Evolutionary conservation across 2,797 vertebrate genomes (phyloP).

Genomic region (Myiotriccus ornatus): DNA sequence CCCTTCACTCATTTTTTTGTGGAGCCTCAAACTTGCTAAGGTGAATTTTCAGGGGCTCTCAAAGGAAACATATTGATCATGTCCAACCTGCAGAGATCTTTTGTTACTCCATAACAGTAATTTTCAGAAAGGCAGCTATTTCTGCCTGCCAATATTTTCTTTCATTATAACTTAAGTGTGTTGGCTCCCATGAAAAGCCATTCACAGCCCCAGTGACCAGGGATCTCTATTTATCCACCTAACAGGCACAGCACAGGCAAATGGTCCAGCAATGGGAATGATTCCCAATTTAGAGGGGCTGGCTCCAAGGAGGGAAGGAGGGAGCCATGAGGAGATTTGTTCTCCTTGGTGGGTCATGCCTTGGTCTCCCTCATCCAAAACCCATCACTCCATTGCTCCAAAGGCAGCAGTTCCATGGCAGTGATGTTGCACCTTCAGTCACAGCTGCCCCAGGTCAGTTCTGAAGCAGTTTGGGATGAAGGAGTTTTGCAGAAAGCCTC

Average conservation of each 20-base stretch:
- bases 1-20: not conserved
- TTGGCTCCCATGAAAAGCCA: not conserved
- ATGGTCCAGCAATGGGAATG: not conserved
- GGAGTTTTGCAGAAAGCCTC: not conserved
- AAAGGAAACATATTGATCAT: constrained; percentile 9
- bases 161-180: constrained; percentile 12
- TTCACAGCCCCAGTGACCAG: not conserved
- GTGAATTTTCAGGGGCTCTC: constrained; percentile 21
- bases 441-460: not conserved
- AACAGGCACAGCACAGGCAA: not conserved
- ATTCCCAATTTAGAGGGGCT: not conserved
- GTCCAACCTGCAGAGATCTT: constrained; percentile 10
- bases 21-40: not conserved
- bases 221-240: not conserved
- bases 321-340: not conserved
- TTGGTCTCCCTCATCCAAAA: not conserved
- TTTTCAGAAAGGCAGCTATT: constrained; percentile 1
- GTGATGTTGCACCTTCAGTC: not conserved
- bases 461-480: not conserved
- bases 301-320: not conserved
- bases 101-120: constrained; percentile 1
- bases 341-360: not conserved
- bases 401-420: rapidly evolving
- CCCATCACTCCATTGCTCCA: rapidly evolving
- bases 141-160: constrained; percentile 26